Percentiles rank a stretch among this genome's conserved stretches.
phyloP scores from a whole-genome alignment of 2,113 vertebrate genomes.

The Arvicanthis niloticus region DNA sequence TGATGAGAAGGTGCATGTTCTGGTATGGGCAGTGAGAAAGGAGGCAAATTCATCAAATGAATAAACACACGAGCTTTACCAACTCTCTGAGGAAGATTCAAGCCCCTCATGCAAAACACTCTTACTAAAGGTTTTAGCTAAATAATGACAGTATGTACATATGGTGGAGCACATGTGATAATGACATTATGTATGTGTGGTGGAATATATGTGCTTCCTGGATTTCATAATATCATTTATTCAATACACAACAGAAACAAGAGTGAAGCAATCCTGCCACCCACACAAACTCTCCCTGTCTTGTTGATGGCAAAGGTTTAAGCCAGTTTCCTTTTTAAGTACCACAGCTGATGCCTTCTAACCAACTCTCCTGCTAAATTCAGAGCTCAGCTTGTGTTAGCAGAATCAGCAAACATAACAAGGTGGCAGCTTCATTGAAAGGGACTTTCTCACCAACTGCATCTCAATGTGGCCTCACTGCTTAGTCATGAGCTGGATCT shows the following conservation, averaged over 20 bases:
- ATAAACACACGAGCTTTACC: neutral
- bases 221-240: slow-evolving; percentile 32
- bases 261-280: slow-evolving; percentile 5
- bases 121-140: neutral
- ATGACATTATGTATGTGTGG: neutral
- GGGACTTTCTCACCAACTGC: neutral
- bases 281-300: slow-evolving; percentile 1
- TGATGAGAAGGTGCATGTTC: neutral
- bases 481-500: neutral
- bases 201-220: neutral
- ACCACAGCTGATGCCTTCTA: slow-evolving; percentile 6
- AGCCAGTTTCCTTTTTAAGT: neutral
- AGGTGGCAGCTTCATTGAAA: neutral
- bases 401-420: neutral
- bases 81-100: neutral
- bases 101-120: neutral
- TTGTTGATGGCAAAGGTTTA: slow-evolving; percentile 29
- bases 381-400: neutral
- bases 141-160: neutral
- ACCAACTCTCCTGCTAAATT: neutral
- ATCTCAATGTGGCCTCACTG: neutral
- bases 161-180: neutral
- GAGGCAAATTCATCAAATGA: neutral
- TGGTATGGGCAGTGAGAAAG: neutral
- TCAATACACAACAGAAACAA: neutral